These are phyloP conservation scores for Lucilia cuprina DNA, from an alignment of 1,140 invertebrate species.

Conservation along the genomic window DNA sequence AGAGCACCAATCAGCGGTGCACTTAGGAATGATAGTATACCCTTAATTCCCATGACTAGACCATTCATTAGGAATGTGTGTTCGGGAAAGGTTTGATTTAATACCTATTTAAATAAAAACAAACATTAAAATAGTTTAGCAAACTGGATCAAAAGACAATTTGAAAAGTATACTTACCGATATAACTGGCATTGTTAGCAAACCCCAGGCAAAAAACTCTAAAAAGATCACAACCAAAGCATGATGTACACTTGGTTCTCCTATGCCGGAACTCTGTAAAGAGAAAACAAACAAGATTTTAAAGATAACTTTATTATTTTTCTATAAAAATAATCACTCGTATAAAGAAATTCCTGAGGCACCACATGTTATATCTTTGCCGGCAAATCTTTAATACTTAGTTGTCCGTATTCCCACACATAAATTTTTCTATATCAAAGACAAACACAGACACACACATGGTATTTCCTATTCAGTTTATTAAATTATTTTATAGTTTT, in stretches of 20 bases:
- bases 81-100: slow-evolving; percentile 97
- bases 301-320: no score
- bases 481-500: no score
- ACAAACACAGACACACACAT: no score
- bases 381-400: no score
- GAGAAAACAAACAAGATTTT: slow-evolving; percentile 4
- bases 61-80: slow-evolving; percentile 99
- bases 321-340: no score
- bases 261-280: slow-evolving; percentile 76
- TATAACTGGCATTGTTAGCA: slow-evolving; percentile 98
- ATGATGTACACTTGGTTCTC: slow-evolving; percentile 95
- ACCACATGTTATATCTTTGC: no score
- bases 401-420: no score
- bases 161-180: slow-evolving; percentile 71
- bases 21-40: slow-evolving; percentile 94
- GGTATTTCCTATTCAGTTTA: no score
- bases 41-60: slow-evolving; percentile 98
- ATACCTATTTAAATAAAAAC: slow-evolving; percentile 67
- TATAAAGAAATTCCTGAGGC: no score
- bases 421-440: no score
- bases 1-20: slow-evolving; percentile 96
- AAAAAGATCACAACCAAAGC: slow-evolving; percentile 98
- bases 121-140: background rate
- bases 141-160: background rate
- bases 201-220: slow-evolving; percentile 99